These are phyloP conservation scores for Lasioglossum vierecki DNA, from an alignment of 2,888 invertebrate species.

Conservation along the genomic window DNA sequence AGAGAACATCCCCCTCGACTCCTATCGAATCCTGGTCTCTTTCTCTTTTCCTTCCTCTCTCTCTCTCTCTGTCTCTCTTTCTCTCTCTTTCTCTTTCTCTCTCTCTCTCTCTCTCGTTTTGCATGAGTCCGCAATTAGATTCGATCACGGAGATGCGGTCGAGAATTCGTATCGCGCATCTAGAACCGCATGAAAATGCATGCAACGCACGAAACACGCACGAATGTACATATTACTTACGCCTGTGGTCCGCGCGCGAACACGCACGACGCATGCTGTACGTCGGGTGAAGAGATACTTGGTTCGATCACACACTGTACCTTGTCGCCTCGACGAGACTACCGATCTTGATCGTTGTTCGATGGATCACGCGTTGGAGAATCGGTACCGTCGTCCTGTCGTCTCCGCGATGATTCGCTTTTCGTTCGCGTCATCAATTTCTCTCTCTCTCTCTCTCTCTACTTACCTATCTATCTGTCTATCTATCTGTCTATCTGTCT, in stretches of 20 bases:
- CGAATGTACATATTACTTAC: too few species aligned
- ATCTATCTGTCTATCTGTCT: background rate
- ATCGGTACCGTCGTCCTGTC: background rate
- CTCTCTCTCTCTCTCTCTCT: background rate
- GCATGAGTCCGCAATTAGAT: background rate
- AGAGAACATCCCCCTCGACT: conserved; percentile 40
- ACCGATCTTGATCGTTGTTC: background rate
- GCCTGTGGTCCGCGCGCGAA: too few species aligned
- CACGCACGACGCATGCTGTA: conserved; percentile 34
- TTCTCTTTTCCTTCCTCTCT: background rate
- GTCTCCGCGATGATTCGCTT: background rate
- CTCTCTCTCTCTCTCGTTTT: conserved; percentile 19
- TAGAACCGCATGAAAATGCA: conserved; percentile 18
- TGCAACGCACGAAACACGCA: conserved; percentile 17
- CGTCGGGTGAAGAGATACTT: conserved; percentile 14
- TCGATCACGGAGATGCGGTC: conserved; percentile 16
- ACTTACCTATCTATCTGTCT: background rate
- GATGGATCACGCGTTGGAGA: background rate
- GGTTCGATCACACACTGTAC: conserved; percentile 43
- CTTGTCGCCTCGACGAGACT: conserved; percentile 30
- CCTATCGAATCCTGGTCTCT: background rate
- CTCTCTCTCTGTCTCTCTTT: background rate
- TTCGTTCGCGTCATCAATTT: background rate
- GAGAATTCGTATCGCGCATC: conserved; percentile 23
- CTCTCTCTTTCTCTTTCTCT: conserved; percentile 40